phyloP scores from a whole-genome alignment of 1,140 invertebrate genomes.

The Trachymyrmex cornetzi region DNA sequence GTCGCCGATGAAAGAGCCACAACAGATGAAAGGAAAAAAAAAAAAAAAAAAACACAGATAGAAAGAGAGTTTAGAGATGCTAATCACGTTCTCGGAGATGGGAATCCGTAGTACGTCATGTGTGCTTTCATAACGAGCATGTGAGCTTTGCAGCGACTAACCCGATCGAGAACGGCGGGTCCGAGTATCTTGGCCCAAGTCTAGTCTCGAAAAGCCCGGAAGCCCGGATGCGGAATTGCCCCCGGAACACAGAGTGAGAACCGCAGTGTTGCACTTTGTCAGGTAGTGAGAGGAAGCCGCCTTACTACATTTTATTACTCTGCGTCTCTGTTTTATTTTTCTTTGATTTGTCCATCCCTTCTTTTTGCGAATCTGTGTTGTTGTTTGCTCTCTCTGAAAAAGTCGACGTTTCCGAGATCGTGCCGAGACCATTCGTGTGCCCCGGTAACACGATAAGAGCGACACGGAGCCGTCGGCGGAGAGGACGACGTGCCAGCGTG shows the following conservation, averaged over 20 bases:
- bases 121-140: conserved; percentile 85
- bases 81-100: conserved; percentile 57
- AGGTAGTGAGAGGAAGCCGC: conserved; percentile 76
- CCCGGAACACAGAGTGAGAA: conserved; percentile 71
- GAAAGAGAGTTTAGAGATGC: conserved; percentile 43
- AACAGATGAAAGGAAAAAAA: conserved; percentile 43
- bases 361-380: conserved; percentile 72
- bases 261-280: conserved; percentile 71
- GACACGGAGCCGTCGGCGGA: conserved; percentile 23
- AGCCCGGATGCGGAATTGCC: conserved; percentile 73
- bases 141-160: conserved; percentile 87
- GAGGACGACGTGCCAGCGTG: conserved; percentile 42
- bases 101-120: conserved; percentile 78
- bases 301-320: conserved; percentile 64
- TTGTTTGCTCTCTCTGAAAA: conserved; percentile 69
- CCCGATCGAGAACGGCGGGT: conserved; percentile 75
- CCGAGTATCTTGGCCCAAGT: conserved; percentile 70
- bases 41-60: conserved; percentile 28
- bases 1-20: conserved; percentile 66
- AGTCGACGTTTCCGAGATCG: conserved; percentile 52
- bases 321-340: conserved; percentile 59
- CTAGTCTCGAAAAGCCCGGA: conserved; percentile 80
- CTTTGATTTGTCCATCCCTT: conserved; percentile 54
- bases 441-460: conserved; percentile 37
- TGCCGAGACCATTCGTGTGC: conserved; percentile 44